Evolutionary conservation across 2,113 vertebrate species (phyloP), one percentile per base, ranked within the genome.

Genomic region (Irena cyanogastra): DNA sequence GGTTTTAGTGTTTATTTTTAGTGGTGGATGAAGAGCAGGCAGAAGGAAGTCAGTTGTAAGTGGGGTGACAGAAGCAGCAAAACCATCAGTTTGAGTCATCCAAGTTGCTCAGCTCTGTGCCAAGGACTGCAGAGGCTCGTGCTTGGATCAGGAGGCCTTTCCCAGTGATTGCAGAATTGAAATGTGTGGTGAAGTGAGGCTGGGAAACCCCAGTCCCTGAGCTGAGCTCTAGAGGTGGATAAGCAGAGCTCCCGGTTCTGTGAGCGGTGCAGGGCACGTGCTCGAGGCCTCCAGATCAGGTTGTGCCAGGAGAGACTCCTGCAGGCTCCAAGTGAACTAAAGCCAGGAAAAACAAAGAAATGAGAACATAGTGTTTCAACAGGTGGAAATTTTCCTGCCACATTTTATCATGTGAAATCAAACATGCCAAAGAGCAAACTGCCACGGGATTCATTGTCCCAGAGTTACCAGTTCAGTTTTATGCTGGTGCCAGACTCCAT

Each of bases 361-460:
- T n/a, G 71, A 80, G 94, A 93, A 96, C 94, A 83, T 8, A 56
- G n/a, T 70, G 93, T 95, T 84, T 95, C 82, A 88, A 74, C 93
- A 97, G 94, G 94, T 95, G 93, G 94, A 80, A 77, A 80, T 93
- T 95, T 95, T 90, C 82, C 92, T 96, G 87, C 85, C 59, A 30
- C 30, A 5, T 95, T 92, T 93, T 96, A 83, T 96, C 87, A 5
- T 33, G 84, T 61, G 91, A 45, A 87, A 85, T 91, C 90, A 92
- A 85, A 93, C 60, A 2, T 45, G 44, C 79, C 41, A 44, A 71
- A 85, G 77, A 77, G 66, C 35, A 35, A 76, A 28, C 35, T 52
- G 71, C 92, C 49, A 4, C 0, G 1, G 66, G n/a, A 65, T 80
- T 77, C 60, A 16, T 86, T 92, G 78, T 85, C 45, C 63, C 0